Evolutionary conservation across 2,113 vertebrate species (phyloP).

Genomic region (Zosterops lateralis): DNA sequence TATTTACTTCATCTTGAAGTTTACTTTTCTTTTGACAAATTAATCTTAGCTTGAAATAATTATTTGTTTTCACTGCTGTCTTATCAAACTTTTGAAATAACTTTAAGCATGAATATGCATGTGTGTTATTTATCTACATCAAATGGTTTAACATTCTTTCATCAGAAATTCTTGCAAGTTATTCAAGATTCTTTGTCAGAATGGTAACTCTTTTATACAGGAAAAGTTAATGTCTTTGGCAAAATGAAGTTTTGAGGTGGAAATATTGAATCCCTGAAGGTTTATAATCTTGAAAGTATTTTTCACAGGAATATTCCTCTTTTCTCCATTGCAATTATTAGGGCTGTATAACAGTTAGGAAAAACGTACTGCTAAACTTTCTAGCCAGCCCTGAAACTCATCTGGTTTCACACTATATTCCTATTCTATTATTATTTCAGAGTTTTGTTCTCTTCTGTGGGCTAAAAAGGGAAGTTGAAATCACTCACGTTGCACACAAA

Average conservation of each 20-base stretch:
- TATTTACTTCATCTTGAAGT: background rate
- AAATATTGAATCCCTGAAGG: slow-evolving; percentile 41
- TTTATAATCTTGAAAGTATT: background rate
- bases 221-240: background rate
- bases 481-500: background rate
- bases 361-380: background rate
- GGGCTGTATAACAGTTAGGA: background rate
- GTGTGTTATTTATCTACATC: slow-evolving; percentile 62
- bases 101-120: slow-evolving; percentile 63
- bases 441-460: background rate
- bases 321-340: background rate
- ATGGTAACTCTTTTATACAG: slow-evolving; percentile 7
- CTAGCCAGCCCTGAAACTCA: background rate
- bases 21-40: background rate
- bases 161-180: slow-evolving; percentile 6
- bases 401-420: background rate
- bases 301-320: background rate
- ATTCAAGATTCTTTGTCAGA: slow-evolving; percentile 41
- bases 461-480: background rate
- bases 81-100: slow-evolving; percentile 11
- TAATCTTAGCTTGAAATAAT: background rate
- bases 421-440: background rate
- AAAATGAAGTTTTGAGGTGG: slow-evolving; percentile 36
- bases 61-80: background rate
- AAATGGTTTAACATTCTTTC: slow-evolving; percentile 40